phyloP scores from a whole-genome alignment of 2,888 invertebrate genomes.

The Netelia virgata region DNA sequence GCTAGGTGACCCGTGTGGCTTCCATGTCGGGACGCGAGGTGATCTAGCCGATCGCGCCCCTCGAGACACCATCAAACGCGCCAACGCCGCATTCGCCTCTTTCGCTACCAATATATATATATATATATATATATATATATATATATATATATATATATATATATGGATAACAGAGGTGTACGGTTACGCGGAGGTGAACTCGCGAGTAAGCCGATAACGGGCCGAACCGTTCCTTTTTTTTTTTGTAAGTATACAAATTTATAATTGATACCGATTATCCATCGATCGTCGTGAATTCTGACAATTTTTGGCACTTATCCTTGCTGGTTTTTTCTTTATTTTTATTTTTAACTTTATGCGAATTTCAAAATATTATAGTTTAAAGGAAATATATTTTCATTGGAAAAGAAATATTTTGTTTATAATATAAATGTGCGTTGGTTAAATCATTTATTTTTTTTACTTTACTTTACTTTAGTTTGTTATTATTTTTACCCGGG shows the following conservation, averaged over 20 bases:
- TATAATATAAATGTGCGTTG: too few species aligned
- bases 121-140: constrained; percentile 1
- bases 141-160: constrained; percentile 5
- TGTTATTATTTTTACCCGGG: neutral
- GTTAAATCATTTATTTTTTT: neutral
- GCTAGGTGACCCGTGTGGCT: constrained; percentile 79
- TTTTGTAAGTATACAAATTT: neutral
- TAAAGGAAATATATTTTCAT: too few species aligned
- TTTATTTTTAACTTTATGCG: too few species aligned
- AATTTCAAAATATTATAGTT: too few species aligned
- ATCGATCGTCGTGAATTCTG: too few species aligned
- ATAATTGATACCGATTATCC: too few species aligned
- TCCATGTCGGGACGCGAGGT: constrained; percentile 77
- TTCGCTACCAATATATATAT: neutral
- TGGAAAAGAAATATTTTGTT: too few species aligned
- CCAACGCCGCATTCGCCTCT: constrained; percentile 29
- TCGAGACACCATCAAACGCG: constrained; percentile 65
- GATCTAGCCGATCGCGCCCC: constrained; percentile 81
- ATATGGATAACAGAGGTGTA: constrained; percentile 21
- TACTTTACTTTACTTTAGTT: neutral
- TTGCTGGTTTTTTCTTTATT: too few species aligned
- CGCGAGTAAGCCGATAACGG: constrained; percentile 47
- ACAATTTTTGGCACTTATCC: too few species aligned
- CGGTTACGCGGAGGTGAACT: constrained; percentile 58
- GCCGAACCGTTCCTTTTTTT: constrained; percentile 13